phyloP scores from a whole-genome alignment of 2,888 invertebrate species.

The Hedychridium roseum region DNA sequence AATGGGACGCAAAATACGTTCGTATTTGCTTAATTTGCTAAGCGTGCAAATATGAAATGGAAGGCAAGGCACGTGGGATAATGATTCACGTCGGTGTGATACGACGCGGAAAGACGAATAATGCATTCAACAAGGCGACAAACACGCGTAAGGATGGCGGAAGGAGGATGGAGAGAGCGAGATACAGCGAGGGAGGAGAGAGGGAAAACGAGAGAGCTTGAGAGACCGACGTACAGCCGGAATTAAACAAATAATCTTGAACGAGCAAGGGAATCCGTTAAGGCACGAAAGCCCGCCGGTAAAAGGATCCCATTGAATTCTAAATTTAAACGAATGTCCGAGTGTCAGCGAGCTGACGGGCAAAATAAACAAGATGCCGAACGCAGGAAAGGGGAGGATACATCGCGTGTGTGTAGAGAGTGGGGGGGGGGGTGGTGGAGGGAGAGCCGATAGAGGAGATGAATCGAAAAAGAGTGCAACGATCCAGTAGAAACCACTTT shows the following conservation, averaged over 20 bases:
- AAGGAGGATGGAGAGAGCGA: constrained; percentile 11
- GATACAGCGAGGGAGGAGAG: constrained; percentile 15
- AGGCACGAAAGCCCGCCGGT: constrained; percentile 55
- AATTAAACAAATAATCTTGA: constrained; percentile 60
- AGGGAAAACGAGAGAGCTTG: constrained; percentile 16
- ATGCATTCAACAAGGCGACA: too few species aligned
- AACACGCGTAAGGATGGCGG: constrained; percentile 13
- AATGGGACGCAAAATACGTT: too few species aligned
- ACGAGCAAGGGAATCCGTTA: constrained; percentile 53
- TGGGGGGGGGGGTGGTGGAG: constrained; percentile 18
- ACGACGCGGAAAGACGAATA: constrained; percentile 16
- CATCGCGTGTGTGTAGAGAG: constrained; percentile 13
- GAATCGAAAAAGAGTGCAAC: constrained; percentile 18
- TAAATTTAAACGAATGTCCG: constrained; percentile 63
- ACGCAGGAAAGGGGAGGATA: constrained; percentile 30
- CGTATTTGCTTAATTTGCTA: too few species aligned
- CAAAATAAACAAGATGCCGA: constrained; percentile 61
- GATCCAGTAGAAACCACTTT: background rate
- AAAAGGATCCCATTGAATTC: constrained; percentile 65
- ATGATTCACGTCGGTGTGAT: too few species aligned
- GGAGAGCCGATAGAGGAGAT: constrained; percentile 17
- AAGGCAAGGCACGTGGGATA: too few species aligned
- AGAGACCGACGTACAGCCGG: constrained; percentile 46
- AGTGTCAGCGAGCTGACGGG: constrained; percentile 58
- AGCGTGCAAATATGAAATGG: too few species aligned